Percentiles rank a stretch among this genome's conserved stretches.
Evolutionary conservation across 2,113 vertebrate species (phyloP).

Genomic region (human): GRCh38 chr4:77745501-77746000

Average conservation of each 20-base stretch:
- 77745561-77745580: neutral
- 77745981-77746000: neutral
- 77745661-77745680: neutral
- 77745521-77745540: neutral
- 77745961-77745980: neutral
- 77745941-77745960: neutral
- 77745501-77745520: neutral
- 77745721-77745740: constrained; percentile 16
- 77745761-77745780: constrained; percentile 1
- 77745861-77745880: neutral
- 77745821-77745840: constrained; percentile 6
- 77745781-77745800: neutral
- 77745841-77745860: constrained; percentile 26
- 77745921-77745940: neutral
- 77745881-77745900: neutral
- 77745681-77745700: neutral
- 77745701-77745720: neutral
- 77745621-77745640: constrained; percentile 17
- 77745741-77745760: neutral
- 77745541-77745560: neutral
- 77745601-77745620: neutral
- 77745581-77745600: neutral
- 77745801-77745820: neutral
- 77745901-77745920: constrained; percentile 3
- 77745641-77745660: neutral